Base-by-base conservation (phyloP, 1,140 invertebrate species). In the Trichonephila inaurata region DNA sequence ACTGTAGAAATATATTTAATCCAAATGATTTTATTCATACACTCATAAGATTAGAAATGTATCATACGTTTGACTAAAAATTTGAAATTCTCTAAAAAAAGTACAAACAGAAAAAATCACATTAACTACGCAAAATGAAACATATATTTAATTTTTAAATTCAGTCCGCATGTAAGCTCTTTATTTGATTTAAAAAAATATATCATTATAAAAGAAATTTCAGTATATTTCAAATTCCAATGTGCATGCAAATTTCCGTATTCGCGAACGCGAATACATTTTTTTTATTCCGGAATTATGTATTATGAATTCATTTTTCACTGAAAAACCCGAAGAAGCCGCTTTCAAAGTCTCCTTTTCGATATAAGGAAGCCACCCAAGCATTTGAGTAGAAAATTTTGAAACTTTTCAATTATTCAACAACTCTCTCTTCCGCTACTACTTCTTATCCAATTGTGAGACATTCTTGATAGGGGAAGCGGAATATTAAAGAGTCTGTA, bases 391-490 rank as follows among this genome's bases (percentile, higher is more conserved):
- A 88, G 86, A 88, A 62, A 88, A 89, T 88, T 69, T 93, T 62
- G 61, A 93, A 93, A 77, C 28, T 60, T 82, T 89, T 93, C 44
- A 93, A 93, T 93, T 89, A 93, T 93, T 93, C 92, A 93, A 33
- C 24, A 40, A 64, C 18, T 81, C 28, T n/a, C 77, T 91, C 16
- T 81, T 72, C 44, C 6, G 92, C 92, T 93, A 93, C 92, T 82
- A 81, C 92, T 93, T 81, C 86, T 93, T 82, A 88, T 93, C 85
- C 87, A 89, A 92, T 69, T 92, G 58, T 64, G 85, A 89, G 24
- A 86, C 81, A 19, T n/a, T 87, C 44, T 40, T 33, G 69, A 60
- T 85, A 58, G 51, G 60, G 51, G 77, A 5, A 33, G 66, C n/a
- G 58, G 92, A 93, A 93, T 93, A 93, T 93, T 89, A 89, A 93